These are phyloP conservation scores for Neosilurus mollespiculum DNA, from an alignment of 2,797 vertebrate species.

Conservation along the genomic window DNA sequence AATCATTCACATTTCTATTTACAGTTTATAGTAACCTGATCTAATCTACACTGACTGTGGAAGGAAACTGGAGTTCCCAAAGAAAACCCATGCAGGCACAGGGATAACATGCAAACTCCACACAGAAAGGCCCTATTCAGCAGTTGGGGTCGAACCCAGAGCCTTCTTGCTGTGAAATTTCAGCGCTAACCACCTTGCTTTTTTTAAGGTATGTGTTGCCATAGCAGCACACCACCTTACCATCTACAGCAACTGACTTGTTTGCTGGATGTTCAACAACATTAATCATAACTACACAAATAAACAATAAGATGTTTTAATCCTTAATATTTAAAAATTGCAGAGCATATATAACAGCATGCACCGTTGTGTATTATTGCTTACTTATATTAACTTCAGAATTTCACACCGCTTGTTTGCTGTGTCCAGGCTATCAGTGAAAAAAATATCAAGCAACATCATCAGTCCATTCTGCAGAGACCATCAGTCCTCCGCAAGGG, in stretches of 20 bases:
- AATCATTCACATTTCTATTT: too few species aligned
- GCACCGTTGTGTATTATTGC: background rate
- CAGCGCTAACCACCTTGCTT: too few species aligned
- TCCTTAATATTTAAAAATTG: background rate
- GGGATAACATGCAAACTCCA: too few species aligned
- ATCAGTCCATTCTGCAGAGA: constrained; percentile 51
- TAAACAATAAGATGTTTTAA: background rate
- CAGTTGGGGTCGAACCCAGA: too few species aligned
- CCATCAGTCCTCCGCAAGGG: constrained; percentile 59
- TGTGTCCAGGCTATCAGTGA: constrained; percentile 47
- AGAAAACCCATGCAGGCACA: too few species aligned
- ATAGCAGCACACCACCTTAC: too few species aligned
- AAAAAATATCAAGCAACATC: constrained; percentile 46
- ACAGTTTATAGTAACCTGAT: too few species aligned
- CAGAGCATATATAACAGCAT: background rate
- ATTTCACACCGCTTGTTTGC: background rate
- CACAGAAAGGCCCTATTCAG: too few species aligned
- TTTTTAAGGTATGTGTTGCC: too few species aligned
- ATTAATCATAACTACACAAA: background rate
- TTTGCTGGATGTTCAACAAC: background rate
- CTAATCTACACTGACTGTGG: too few species aligned
- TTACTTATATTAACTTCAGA: background rate
- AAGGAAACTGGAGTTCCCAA: too few species aligned
- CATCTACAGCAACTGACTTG: background rate
- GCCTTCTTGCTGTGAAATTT: too few species aligned